Base-by-base conservation (phyloP, 2,113 vertebrate genomes). In the Bubo bubo region DNA sequence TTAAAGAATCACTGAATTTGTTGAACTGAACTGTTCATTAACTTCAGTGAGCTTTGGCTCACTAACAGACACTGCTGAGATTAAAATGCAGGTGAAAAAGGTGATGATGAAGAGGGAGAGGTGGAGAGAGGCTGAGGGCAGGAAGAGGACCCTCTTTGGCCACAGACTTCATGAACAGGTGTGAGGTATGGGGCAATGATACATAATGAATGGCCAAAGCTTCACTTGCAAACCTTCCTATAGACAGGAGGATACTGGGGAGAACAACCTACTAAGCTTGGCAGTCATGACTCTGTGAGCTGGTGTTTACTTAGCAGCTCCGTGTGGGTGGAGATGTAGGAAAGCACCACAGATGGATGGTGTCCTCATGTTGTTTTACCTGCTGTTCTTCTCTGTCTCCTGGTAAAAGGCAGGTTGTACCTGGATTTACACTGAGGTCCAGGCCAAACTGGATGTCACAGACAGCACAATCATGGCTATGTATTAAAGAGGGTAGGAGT, bases 161-260 rank as follows among this genome's bases (percentile, higher is more conserved):
- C 90, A 76, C 62, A 81, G 89, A 83, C 91, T 95, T 94, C 43
- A 84, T 53, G 86, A 95, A 86, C 63, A 91, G 70, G 18, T 79
- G 53, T 95, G 93, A 80, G 37, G 84, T 47, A 21, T 71, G n/a
- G 39, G 77, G 22, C 72, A 92, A 95, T 94, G 90, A 88, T 79
- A 82, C 24, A 4, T 52, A 60, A 74, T 17, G 70, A 96, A 70
- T 81, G 84, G 86, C 62, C 47, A 47, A 84, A 95, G 53, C 27
- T 96, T 94, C 35, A 12, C 63, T 95, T 95, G 55, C 56, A 68
- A 75, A 58, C 79, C n/a, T 43, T 91, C 30, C 66, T 88, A 5
- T 79, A 82, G 91, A 63, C 66, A 79, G 66, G 60, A 90, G 68
- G 60, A 49, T 94, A 52, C 72, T 84, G 39, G 47, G 52, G 86